Base-by-base conservation (phyloP, 37 sponge, comb jelly and placozoan genomes). In the Lycopodina hypogea region DNA sequence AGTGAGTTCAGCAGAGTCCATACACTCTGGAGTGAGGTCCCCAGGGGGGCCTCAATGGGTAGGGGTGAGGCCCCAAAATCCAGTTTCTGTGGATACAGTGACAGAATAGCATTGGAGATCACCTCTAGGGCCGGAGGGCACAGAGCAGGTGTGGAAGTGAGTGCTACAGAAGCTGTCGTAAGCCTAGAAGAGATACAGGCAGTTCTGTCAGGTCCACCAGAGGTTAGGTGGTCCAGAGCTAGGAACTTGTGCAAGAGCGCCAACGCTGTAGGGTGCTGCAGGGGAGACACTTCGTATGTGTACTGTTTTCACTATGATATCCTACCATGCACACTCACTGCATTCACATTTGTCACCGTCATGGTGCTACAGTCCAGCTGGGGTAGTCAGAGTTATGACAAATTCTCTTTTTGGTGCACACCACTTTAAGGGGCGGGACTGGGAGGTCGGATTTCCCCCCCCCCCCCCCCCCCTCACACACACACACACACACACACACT, bases 81-180 rank as follows among this genome's bases (percentile, higher is more conserved):
- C 19, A 36, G 30, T 23, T 23, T 3, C 15, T n/a, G 45, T 1
- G 70, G 70, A 8, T 22, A 35, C 7, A 42, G 9, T 14, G 70
- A 40, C 35, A 63, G 63, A 29, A 86, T 29, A 7, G 53, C 80
- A 38, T 64, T 71, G 9, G 68, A 66, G 21, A 86, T 30, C n/a
- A 69, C 75, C 34, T 86, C 80, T 40, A 86, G 69, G n/a, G 86
- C 86, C 45, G 74, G 71, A 1, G 74, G 34, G 64, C 64, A 72
- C 23, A 86, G 72, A 21, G 72, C 30, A n/a, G 86, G 86, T 1
- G 53, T 41, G 28, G 80, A 65, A 22, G 80, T 36, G 28, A 86
- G 75, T 0, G 36, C 56, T 30, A 34, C 15, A 30, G 45, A 19
- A 19, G 78, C 80, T 50, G 69, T 74, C 11, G 56, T 34, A 8